Base-by-base conservation (phyloP, 1,140 invertebrate genomes). In the Gonatopus flavifemur region DNA sequence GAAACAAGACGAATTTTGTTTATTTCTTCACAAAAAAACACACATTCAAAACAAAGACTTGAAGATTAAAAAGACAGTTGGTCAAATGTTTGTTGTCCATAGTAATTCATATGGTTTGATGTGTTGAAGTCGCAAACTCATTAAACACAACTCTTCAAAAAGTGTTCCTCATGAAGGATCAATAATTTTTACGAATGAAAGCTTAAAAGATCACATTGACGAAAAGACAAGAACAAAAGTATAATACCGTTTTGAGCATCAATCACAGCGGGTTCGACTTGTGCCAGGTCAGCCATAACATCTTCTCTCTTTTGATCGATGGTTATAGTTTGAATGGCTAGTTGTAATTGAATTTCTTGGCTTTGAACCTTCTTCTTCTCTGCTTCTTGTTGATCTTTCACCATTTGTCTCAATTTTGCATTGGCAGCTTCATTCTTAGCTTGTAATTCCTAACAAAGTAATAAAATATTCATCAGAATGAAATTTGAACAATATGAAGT, bases 361-460 rank as follows among this genome's bases (percentile, higher is more conserved):
- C 93, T 96, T 65, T 96, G 91, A 9, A 96, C 91, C 80, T 99
- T 99, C 77, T 98, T 96, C 79, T 98, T 94, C 70, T 99, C 97
- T 9, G 98, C 98, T 80, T 99, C 96, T 68, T 99, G 96, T 76
- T 99, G 98, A 78, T 99, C 95, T 79, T 96, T 96, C 30, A 98
- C 90, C 98, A 99, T 99, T 74, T 99, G 95, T 59, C 94, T 89
- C 10, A 99, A 81, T 81, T 99, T 99, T 1, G 91, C 89, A 80
- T 99, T 99, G 16, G 98, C 98, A 9, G 95, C 93, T 67, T 96
- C 93, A 73, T 99, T 98, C 80, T 99, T 99, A n/a, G 92, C 90
- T 83, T 98, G 92, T 25, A 99, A 76, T 80, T 98, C 95, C 80
- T 92, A 52, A 18, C 36, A 36, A 35, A 19, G 12, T 40, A 3